phyloP scores from a whole-genome alignment of 2,113 vertebrate species.

The Cavia aperea region DNA sequence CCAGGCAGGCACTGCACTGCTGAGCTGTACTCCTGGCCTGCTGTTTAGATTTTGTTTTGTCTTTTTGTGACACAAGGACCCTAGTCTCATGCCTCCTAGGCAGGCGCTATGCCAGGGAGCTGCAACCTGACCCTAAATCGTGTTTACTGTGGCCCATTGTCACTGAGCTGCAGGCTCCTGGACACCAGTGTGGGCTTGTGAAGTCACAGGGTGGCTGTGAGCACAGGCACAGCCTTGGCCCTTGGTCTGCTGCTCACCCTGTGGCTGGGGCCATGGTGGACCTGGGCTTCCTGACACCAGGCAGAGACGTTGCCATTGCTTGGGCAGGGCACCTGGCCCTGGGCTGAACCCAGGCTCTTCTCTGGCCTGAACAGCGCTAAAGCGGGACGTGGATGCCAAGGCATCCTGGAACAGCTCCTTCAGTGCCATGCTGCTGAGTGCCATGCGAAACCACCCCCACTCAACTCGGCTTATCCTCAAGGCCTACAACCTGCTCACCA shows the following conservation, averaged over 20 bases:
- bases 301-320: too few species aligned
- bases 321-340: not conserved
- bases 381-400: not conserved
- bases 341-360: not conserved
- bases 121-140: not conserved
- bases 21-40: too few species aligned
- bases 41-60: not conserved
- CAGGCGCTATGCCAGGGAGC: not conserved
- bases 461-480: slow-evolving; percentile 53
- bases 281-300: not conserved
- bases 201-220: not conserved
- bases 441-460: slow-evolving; percentile 31
- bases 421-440: slow-evolving; percentile 55
- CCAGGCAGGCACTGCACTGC: too few species aligned
- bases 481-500: slow-evolving; percentile 69
- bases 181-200: not conserved
- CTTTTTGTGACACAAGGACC: too few species aligned
- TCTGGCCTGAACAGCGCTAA: slow-evolving; percentile 62
- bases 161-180: not conserved
- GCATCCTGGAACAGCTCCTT: not conserved
- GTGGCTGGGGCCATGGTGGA: not conserved
- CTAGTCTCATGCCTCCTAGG: not conserved
- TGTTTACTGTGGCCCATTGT: not conserved
- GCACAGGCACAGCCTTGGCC: not conserved
- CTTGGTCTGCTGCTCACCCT: not conserved